Evolutionary conservation across 2,888 invertebrate genomes (phyloP), one percentile per base, ranked within the genome.

Genomic region (Nymphalis urticae): DNA sequence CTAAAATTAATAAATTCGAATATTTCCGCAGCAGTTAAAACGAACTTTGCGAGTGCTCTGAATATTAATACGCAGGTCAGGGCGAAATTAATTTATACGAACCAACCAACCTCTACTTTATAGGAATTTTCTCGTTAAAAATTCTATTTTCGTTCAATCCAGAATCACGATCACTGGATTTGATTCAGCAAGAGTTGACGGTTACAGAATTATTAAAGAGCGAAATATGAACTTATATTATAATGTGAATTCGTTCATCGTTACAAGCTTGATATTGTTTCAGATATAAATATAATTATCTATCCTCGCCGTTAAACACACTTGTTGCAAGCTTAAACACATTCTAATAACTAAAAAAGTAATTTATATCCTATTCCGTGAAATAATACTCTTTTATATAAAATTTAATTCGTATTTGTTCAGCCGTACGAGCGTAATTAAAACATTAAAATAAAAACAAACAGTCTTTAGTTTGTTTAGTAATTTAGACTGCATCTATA

Each of bases 21-120:
- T 86, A 87, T 86, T 85, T 84, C 84, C 82, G 81, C 62, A 68
- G 81, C 62, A 68, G 86, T 88, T 86, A 87, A 85, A 88, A 81
- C 85, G 83, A 89, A 89, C 85, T 89, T 88, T 83, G 86, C 80
- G 86, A 90, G 88, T 87, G 90, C 85, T 84, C 87, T 88, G 89
- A 91, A 90, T 91, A 89, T 90, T 89, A 90, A 90, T 87, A 88
- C 84, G 82, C 84, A 85, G 87, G 87, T 87, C 88, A 86, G 86
- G 79, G 79, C 80, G 78, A 88, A 88, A 89, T 89, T 89, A 90
- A 90, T 89, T 89, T 89, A 87, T 87, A 71, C 67, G 66, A 69
- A 86, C 87, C 80, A 84, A 85, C 85, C 85, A 80, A 50, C 66
- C 60, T 84, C 67, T 60, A 69, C 72, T 62, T 69, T 67, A 63